Percentiles rank a stretch among this genome's conserved stretches.
Evolutionary conservation across 2,888 invertebrate genomes (phyloP).

Genomic region (Heteropelma amictum): DNA sequence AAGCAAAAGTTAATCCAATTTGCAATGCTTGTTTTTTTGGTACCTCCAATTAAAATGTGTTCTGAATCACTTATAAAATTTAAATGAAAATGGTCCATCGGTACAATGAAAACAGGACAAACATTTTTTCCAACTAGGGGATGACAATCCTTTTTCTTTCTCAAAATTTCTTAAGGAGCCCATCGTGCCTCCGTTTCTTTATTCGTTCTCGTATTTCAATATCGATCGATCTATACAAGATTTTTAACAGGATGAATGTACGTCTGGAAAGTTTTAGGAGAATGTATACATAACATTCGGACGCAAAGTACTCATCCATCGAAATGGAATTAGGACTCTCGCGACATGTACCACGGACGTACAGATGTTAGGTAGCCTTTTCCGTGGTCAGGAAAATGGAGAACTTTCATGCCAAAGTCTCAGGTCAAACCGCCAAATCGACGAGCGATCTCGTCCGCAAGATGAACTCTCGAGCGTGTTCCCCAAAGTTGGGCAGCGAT

Average conservation of each 20-base stretch:
- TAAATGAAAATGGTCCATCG: no score
- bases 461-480: constrained; percentile 1
- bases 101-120: no score
- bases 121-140: no score
- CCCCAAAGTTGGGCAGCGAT: not conserved
- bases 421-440: constrained; percentile 33
- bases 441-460: not conserved
- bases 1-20: no score
- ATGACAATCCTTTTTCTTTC: no score
- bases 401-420: constrained; percentile 31
- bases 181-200: no score
- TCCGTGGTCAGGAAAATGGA: constrained; percentile 28
- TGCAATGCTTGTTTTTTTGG: no score
- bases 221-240: not conserved
- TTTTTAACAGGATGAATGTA: not conserved
- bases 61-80: no score
- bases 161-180: no score
- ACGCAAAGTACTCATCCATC: constrained; percentile 3
- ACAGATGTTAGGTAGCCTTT: no score
- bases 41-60: no score
- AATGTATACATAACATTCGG: constrained; percentile 9
- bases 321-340: constrained; percentile 11
- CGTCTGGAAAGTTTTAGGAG: not conserved
- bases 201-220: no score
- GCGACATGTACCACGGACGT: not conserved